Percentiles rank a stretch among this genome's conserved stretches.
Conservation (phyloP, 53 echinoderm and acorn worm genomes). For the Luidia sarsii region DNA sequence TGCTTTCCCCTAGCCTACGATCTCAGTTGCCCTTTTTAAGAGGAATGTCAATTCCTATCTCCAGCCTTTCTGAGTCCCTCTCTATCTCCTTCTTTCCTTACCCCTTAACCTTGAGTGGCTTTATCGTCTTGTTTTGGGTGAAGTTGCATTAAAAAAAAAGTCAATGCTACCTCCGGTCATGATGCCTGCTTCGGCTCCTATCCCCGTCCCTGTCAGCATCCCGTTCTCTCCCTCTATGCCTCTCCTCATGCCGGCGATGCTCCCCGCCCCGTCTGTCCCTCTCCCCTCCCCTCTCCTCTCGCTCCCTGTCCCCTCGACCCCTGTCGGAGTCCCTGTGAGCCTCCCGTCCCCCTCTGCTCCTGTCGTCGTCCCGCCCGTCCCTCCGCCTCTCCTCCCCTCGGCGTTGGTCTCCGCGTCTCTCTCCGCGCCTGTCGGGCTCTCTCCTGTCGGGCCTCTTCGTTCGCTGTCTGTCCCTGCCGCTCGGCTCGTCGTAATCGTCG, state of each 20-base stretch:
- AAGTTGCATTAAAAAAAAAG: too few relatives aligned
- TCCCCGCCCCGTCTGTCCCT: constrained; percentile 17
- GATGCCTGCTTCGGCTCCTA: constrained; percentile 7
- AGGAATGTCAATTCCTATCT: too few relatives aligned
- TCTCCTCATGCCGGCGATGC: neutral
- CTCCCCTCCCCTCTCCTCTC: constrained; percentile 2
- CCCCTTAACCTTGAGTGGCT: too few relatives aligned
- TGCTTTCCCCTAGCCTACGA: too few relatives aligned
- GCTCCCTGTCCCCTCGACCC: constrained; percentile 2
- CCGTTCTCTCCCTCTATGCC: constrained; percentile 31
- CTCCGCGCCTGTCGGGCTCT: constrained; percentile 1
- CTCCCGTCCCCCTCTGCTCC: constrained; percentile 20
- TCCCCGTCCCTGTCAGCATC: constrained; percentile 38
- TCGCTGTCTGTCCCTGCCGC: constrained; percentile 11
- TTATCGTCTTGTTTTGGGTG: too few relatives aligned
- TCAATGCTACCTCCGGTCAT: constrained; percentile 1
- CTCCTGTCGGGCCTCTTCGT: neutral
- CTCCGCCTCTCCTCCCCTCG: neutral
- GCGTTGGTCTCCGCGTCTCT: neutral
- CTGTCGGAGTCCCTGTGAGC: constrained; percentile 29
- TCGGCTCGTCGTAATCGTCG: constrained; percentile 29
- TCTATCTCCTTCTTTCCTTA: too few relatives aligned
- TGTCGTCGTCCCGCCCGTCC: neutral
- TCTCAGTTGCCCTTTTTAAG: too few relatives aligned
- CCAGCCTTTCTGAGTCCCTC: too few relatives aligned